Conservation (phyloP, 2,113 vertebrate genomes). For the Aleadryas rufinucha region DNA sequence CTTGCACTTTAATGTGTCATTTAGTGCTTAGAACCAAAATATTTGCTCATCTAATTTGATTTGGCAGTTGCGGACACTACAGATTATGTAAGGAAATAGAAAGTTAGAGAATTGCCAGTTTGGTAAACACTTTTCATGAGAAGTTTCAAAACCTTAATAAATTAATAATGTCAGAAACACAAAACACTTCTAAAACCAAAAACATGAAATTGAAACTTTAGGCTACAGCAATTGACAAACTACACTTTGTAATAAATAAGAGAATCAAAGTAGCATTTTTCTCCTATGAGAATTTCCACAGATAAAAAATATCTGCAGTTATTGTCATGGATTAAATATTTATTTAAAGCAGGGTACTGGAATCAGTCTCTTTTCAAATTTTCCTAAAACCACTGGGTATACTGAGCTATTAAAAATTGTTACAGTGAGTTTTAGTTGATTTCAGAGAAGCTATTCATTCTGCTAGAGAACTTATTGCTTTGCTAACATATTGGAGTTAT, state of each 20-base stretch:
- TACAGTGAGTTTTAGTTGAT: not conserved
- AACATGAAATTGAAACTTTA: not conserved
- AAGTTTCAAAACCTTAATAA: not conserved
- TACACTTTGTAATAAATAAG: not conserved
- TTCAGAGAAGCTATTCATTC: not conserved
- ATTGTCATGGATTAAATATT: not conserved
- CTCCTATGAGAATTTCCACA: not conserved
- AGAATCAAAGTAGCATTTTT: not conserved
- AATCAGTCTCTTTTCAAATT: not conserved
- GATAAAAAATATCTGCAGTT: not conserved
- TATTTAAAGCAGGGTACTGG: not conserved
- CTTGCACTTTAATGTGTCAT: not conserved
- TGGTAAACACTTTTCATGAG: not conserved
- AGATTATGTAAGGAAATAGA: not conserved
- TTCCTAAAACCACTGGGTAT: not conserved
- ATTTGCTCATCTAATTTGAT: not conserved
- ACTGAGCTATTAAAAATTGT: not conserved
- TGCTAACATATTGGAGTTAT: not conserved
- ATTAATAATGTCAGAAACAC: not conserved
- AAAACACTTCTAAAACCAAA: not conserved
- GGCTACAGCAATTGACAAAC: not conserved
- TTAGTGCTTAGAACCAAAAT: not conserved
- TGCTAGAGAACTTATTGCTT: not conserved
- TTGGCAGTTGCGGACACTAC: not conserved
- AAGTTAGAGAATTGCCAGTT: not conserved